Percentiles rank a stretch among this genome's conserved stretches.
Evolutionary conservation across 1,140 invertebrate genomes (phyloP).

Genomic region (Rhagoletis zephyria): DNA sequence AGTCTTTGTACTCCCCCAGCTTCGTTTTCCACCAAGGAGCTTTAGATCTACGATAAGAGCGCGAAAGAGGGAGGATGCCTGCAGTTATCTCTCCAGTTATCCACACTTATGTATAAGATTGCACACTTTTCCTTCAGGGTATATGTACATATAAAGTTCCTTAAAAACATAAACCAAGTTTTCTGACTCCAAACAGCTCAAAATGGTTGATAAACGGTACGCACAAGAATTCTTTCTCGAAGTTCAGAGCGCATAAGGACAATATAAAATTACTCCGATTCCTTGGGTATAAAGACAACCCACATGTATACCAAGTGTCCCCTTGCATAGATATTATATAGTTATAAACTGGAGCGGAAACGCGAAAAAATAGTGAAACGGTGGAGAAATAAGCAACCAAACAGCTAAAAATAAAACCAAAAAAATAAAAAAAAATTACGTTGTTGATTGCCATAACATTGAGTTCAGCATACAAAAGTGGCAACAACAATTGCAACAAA

Average conservation of each 20-base stretch:
- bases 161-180: not conserved
- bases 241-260: not conserved
- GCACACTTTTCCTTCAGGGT: not conserved
- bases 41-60: too few species aligned
- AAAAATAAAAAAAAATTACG: not conserved
- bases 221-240: not conserved
- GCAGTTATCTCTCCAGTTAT: too few species aligned
- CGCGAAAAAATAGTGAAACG: not conserved
- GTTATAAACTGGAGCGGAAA: not conserved
- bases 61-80: too few species aligned
- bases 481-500: slow-evolving; percentile 22
- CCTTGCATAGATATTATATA: not conserved
- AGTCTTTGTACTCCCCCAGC: too few species aligned
- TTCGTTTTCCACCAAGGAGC: too few species aligned
- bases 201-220: not conserved
- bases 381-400: not conserved
- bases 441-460: slow-evolving; percentile 40
- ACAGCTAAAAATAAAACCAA: not conserved
- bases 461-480: slow-evolving; percentile 24
- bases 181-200: not conserved
- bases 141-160: not conserved
- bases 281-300: not conserved
- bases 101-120: too few species aligned
- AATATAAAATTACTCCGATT: too few species aligned
- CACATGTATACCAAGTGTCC: not conserved